These are phyloP conservation scores for Agrilus mali DNA, from an alignment of 2,888 invertebrate species.

Conservation along the genomic window DNA sequence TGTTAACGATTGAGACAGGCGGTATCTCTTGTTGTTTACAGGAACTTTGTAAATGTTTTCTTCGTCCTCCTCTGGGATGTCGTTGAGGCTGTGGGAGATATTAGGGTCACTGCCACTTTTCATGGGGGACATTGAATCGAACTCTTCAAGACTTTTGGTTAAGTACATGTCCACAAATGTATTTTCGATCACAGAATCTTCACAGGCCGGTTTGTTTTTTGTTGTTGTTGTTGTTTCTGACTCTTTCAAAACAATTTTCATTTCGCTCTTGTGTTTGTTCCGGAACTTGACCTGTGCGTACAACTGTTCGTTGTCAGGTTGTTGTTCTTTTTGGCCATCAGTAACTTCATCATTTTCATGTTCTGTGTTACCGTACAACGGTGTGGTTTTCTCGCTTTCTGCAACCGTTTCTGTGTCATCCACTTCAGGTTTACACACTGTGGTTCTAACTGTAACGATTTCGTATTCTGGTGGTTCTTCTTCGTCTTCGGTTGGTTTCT, in stretches of 20 bases:
- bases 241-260: constrained; percentile 22
- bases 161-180: constrained; percentile 9
- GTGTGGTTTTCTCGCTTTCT: too few relatives aligned
- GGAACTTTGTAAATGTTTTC: constrained; percentile 32
- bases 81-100: constrained; percentile 14
- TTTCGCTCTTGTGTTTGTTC: constrained; percentile 21
- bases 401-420: too few relatives aligned
- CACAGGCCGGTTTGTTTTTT: constrained; percentile 8
- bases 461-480: constrained; percentile 17
- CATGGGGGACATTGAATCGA: constrained; percentile 12
- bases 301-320: neutral
- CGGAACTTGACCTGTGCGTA: neutral
- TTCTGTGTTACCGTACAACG: neutral
- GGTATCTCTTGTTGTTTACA: constrained; percentile 20
- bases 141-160: constrained; percentile 10
- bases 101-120: constrained; percentile 32
- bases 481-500: constrained; percentile 2
- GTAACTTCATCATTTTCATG: neutral
- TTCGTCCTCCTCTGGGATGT: constrained; percentile 21
- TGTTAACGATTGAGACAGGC: constrained; percentile 28
- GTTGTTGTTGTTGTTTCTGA: constrained; percentile 8
- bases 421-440: neutral
- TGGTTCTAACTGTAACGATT: constrained; percentile 11
- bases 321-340: neutral
- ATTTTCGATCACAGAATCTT: constrained; percentile 5